Base-by-base conservation (phyloP, 2,797 vertebrate genomes). In the Poeciliopsis gracilis region DNA sequence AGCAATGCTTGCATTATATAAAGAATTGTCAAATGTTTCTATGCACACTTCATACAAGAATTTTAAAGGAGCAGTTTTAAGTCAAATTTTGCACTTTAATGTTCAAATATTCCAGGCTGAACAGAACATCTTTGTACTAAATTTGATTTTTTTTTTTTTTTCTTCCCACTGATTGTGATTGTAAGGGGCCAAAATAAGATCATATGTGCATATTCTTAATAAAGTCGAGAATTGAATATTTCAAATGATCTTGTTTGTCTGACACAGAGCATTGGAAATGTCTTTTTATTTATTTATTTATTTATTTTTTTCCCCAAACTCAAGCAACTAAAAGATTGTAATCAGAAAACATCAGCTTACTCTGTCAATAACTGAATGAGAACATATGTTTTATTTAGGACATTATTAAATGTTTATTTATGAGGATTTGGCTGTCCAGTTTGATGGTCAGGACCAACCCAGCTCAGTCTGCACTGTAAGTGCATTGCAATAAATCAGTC, bases 61-160 rank as follows among this genome's bases (percentile, higher is more conserved):
- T 77, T 83, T 73, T 82, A 25, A 73, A 78, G 81, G 76, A 76
- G 77, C 12, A 8, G n/a, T 86, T 93, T 87, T 81, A 85, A 86
- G 82, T 86, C 43, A 25, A 45, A 43, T 88, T 87, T 93, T 89
- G 92, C 91, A 94, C 92, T 92, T 93, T 91, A 88, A 41, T 84
- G 88, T 23, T 77, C 23, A 76, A 70, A 63, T 77, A 66, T 72
- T 80, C 59, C 53, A 61, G 69, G 82, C 75, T 80, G 83, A 53
- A 25, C 49, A 53, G 90, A 78, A 77, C 76, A 70, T 86, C 59
- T 91, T 84, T 92, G 90, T 92, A 90, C 90, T 49, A 28, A 78
- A 77, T 23, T 36, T 23, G 11, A 75, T 77, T 86, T 55, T 23
- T 5, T 89, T 45, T 46, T 55, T 23, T 5, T 89, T 45, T 15